Conservation (phyloP, 2,888 invertebrate genomes). For the Chrysotoxum bicinctum region DNA sequence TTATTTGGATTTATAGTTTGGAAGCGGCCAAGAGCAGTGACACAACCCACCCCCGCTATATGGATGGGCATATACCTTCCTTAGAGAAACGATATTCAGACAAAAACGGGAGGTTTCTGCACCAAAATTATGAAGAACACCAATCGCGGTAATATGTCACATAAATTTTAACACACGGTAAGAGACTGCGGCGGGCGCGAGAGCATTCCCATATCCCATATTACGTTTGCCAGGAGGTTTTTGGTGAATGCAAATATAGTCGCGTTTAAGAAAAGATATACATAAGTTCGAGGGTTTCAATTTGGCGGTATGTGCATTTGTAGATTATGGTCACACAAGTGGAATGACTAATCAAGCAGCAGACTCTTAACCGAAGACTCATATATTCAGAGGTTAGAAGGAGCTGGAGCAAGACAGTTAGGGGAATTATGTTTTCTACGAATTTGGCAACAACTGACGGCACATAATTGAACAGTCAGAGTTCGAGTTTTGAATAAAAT, state of each 20-base stretch:
- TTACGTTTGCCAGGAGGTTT: slow-evolving; percentile 2
- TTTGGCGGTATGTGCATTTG: slow-evolving; percentile 6
- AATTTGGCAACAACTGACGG: too few species aligned
- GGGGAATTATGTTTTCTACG: too few species aligned
- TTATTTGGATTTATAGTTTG: slow-evolving; percentile 71
- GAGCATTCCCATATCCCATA: slow-evolving; percentile 30
- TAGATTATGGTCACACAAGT: slow-evolving; percentile 27
- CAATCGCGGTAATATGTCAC: slow-evolving; percentile 72
- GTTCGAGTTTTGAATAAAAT: too few species aligned
- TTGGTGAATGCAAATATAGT: slow-evolving; percentile 42
- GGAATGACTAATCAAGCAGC: slow-evolving; percentile 59
- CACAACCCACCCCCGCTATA: slow-evolving; percentile 50
- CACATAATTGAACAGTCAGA: too few species aligned
- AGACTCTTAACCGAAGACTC: not conserved
- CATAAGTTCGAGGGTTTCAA: slow-evolving; percentile 22
- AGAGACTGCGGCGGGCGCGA: not conserved
- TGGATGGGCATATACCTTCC: not conserved
- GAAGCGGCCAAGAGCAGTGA: slow-evolving; percentile 20
- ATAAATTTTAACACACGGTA: slow-evolving; percentile 61
- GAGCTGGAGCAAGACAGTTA: not conserved
- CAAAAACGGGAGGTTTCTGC: slow-evolving; percentile 50
- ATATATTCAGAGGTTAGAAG: not conserved
- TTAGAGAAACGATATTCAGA: slow-evolving; percentile 12
- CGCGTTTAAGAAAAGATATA: not conserved
- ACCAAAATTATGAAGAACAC: slow-evolving; percentile 69